Evolutionary conservation across 2,113 vertebrate species (phyloP).

Genomic region (Riparia riparia): DNA sequence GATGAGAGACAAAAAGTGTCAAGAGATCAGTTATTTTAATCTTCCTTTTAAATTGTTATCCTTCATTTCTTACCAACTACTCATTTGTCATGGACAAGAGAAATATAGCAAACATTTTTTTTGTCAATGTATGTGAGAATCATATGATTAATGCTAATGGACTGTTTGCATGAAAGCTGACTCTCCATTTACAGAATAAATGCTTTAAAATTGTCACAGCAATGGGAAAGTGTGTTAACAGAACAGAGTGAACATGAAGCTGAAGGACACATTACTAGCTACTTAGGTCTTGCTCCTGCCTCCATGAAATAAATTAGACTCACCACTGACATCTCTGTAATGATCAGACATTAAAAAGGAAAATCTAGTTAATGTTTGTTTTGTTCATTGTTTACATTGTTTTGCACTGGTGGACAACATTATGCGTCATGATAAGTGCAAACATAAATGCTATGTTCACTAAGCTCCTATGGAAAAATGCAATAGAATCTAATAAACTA

Average conservation of each 20-base stretch:
- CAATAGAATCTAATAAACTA: neutral
- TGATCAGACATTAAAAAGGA: neutral
- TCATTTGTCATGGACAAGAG: neutral
- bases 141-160: conserved; percentile 50
- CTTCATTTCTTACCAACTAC: neutral
- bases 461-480: neutral
- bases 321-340: neutral
- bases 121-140: neutral
- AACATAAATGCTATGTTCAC: neutral
- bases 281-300: neutral
- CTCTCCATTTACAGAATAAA: conserved; percentile 45
- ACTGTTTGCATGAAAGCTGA: conserved; percentile 29
- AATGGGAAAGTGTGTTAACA: conserved; percentile 11
- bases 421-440: neutral
- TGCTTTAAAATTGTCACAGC: conserved; percentile 18
- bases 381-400: neutral
- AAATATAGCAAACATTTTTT: neutral
- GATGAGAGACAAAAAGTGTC: neutral
- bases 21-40: neutral
- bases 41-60: neutral
- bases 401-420: neutral
- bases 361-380: neutral
- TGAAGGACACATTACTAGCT: neutral
- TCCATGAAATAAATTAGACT: neutral
- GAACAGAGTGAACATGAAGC: neutral